phyloP scores from a whole-genome alignment of 2,888 invertebrate genomes.

The Hemicrepidius hirtus region DNA sequence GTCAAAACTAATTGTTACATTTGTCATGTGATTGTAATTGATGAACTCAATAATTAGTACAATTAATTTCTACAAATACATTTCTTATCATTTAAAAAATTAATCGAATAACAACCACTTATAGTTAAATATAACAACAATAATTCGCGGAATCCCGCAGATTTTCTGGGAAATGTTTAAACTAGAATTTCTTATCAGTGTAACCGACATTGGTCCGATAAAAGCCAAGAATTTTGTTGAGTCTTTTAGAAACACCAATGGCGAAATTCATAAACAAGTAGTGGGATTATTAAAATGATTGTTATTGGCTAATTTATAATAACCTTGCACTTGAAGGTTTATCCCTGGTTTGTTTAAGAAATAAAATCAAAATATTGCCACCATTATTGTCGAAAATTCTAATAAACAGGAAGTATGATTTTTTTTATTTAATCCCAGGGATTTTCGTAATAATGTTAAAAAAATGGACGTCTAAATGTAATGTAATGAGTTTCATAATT shows the following conservation, averaged over 20 bases:
- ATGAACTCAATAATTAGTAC: background rate
- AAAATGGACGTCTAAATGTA: too few species aligned
- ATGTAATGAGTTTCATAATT: too few species aligned
- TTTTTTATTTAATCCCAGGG: too few species aligned
- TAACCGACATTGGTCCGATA: slow-evolving; percentile 15
- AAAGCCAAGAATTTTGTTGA: slow-evolving; percentile 2
- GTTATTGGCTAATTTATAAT: slow-evolving; percentile 7
- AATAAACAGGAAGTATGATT: too few species aligned
- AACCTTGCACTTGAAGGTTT: background rate
- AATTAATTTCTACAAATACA: slow-evolving; percentile 18
- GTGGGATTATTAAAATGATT: background rate
- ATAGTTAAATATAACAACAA: background rate
- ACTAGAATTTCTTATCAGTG: background rate
- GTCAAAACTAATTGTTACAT: too few species aligned
- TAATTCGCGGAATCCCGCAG: background rate
- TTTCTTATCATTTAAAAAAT: slow-evolving; percentile 1
- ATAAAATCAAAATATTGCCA: too few species aligned
- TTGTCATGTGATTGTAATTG: background rate
- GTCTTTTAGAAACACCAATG: slow-evolving; percentile 14
- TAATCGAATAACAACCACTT: background rate
- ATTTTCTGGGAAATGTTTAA: background rate
- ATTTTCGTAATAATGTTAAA: too few species aligned
- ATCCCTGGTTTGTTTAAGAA: too few species aligned
- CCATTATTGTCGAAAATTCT: too few species aligned
- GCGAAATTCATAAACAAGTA: slow-evolving; percentile 13